Evolutionary conservation across 2,797 vertebrate genomes (phyloP), one percentile per base, ranked within the genome.

Genomic region (Taeniopygia guttata): DNA sequence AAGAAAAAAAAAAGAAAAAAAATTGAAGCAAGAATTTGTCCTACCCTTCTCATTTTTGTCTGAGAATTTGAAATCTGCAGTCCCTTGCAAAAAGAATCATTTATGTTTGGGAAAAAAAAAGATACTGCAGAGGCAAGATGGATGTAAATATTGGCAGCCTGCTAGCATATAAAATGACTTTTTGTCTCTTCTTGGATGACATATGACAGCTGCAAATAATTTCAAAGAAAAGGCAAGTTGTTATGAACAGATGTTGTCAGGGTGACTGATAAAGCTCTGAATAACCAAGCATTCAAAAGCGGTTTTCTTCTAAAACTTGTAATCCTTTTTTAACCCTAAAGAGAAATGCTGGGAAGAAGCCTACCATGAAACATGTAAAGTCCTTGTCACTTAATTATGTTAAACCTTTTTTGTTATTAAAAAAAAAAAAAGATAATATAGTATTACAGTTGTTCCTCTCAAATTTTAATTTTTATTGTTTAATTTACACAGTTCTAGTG

Each of bases 31-130:
- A 95, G 49, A 72, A 36, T 49, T 84, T 82, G 40, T 94, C 55
- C 84, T 90, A 9, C 88, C 42, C 89, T 83, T 74, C 43, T 85
- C 34, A 15, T 77, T 90, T 83, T 86, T 89, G 63, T 68, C 51
- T 73, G 78, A 89, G 58, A 80, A 73, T 84, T 96, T 92, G 54
- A 91, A 94, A 79, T 93, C 38, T 72, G 15, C 92, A 92, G 79
- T 92, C 51, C 45, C 30, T 93, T 94, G 59, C 40, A 46, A 82
- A 90, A 93, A 77, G 6, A 27, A 12, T 52, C 5, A 38, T 84
- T 94, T 91, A 42, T 81, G 30, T 66, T 92, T 90, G 66, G 34
- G 55, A 34, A 75, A 86, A 77, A n/a, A 38, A 91, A 45, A 40
- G 59, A 83, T 94, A 87, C 38, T 91, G 48, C 59, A 84, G 91